Evolutionary conservation across 1,140 invertebrate genomes (phyloP).

Genomic region (Stenopsyche tienmushanensis): DNA sequence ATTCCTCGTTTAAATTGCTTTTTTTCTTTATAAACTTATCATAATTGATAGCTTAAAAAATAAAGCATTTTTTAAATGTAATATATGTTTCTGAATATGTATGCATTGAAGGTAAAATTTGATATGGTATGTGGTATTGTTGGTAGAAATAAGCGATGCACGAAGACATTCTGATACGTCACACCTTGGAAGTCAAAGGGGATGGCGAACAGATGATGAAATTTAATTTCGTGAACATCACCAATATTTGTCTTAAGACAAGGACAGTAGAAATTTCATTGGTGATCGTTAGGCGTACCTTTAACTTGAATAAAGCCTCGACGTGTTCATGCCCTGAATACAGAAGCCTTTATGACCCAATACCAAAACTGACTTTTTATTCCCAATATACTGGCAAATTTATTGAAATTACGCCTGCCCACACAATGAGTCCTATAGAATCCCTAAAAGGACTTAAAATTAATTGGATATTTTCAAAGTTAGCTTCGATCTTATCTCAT

Average conservation of each 20-base stretch:
- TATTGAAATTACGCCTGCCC: neutral
- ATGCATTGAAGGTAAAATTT: neutral
- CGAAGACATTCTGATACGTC: too few relatives aligned
- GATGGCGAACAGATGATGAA: constrained; percentile 16
- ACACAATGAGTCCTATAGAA: too few relatives aligned
- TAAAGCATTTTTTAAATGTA: too few relatives aligned
- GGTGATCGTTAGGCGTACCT: constrained; percentile 21
- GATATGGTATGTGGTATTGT: too few relatives aligned
- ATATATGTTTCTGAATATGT: too few relatives aligned
- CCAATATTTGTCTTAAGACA: constrained; percentile 32
- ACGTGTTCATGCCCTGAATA: too few relatives aligned
- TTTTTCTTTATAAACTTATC: too few relatives aligned
- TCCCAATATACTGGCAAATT: neutral
- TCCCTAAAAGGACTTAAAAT: neutral
- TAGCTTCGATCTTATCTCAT: neutral
- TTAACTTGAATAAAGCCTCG: too few relatives aligned
- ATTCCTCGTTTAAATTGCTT: too few relatives aligned
- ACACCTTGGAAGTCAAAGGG: constrained; percentile 2
- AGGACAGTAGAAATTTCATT: constrained; percentile 31
- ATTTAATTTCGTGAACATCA: constrained; percentile 35
- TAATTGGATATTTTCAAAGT: neutral
- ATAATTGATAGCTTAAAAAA: too few relatives aligned
- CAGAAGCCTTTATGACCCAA: neutral
- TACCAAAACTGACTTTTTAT: too few relatives aligned
- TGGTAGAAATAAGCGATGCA: too few relatives aligned